These are phyloP conservation scores for Agrochola circellaris DNA, from an alignment of 2,888 invertebrate genomes.

Conservation along the genomic window DNA sequence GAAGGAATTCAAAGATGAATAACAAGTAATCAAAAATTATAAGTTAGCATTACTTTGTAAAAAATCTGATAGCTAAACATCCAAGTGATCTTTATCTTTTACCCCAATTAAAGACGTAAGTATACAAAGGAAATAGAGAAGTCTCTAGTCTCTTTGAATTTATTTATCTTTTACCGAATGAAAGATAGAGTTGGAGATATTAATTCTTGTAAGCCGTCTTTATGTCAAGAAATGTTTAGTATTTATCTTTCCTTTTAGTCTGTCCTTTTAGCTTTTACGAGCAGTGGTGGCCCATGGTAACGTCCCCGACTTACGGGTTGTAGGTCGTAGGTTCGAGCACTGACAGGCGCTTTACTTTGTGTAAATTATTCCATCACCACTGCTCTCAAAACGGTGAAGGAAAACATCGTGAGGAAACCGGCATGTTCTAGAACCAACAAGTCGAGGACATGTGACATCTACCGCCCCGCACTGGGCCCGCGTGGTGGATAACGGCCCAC, in stretches of 20 bases:
- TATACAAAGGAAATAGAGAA: slow-evolving; percentile 26
- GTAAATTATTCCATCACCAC: too few species aligned
- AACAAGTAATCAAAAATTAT: not conserved
- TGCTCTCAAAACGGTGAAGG: too few species aligned
- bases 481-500: too few species aligned
- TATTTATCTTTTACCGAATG: slow-evolving; percentile 33
- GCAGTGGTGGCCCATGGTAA: too few species aligned
- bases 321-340: too few species aligned
- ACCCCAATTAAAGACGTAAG: slow-evolving; percentile 7
- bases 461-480: too few species aligned
- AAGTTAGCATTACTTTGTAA: not conserved
- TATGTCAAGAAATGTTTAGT: slow-evolving; percentile 8
- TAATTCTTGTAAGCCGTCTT: slow-evolving; percentile 2
- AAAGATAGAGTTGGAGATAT: slow-evolving; percentile 25
- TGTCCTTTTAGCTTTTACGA: slow-evolving; percentile 17
- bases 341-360: too few species aligned
- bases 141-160: slow-evolving; percentile 6
- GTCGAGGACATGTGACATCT: too few species aligned
- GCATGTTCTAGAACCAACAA: too few species aligned
- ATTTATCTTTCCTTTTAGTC: slow-evolving; percentile 15
- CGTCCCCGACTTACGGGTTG: too few species aligned
- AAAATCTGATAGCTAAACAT: slow-evolving; percentile 14
- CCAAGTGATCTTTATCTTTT: slow-evolving; percentile 9
- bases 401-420: too few species aligned
- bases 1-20: not conserved